Conservation (phyloP, 2,888 invertebrate genomes). For the Parnassius orleans region DNA sequence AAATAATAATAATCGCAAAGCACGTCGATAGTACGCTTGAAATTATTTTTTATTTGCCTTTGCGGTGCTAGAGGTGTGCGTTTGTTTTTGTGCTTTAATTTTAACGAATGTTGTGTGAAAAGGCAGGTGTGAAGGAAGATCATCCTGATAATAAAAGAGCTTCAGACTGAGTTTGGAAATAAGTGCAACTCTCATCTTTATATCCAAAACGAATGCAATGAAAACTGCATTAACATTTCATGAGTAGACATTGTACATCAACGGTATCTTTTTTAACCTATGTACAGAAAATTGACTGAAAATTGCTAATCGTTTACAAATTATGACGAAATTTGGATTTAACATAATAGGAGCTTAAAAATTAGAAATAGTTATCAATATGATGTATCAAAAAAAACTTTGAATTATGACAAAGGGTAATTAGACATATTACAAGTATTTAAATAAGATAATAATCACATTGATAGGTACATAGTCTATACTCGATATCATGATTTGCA, state of each 20-base stretch:
- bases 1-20: constrained; percentile 7
- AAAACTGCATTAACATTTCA: constrained; percentile 21
- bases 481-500: constrained; percentile 70
- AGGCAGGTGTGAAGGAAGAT: constrained; percentile 6
- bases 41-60: constrained; percentile 14
- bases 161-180: constrained; percentile 2
- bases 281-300: constrained; percentile 72
- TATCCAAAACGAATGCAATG: constrained; percentile 21
- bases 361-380: constrained; percentile 30
- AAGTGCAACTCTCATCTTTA: constrained; percentile 3
- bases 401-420: constrained; percentile 37
- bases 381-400: constrained; percentile 22
- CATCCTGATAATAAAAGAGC: not conserved
- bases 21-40: constrained; percentile 16
- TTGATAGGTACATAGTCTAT: constrained; percentile 72
- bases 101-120: constrained; percentile 1
- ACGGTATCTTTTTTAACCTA: constrained; percentile 58
- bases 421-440: constrained; percentile 46
- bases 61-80: not conserved
- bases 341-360: constrained; percentile 28
- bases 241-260: constrained; percentile 49
- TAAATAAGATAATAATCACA: constrained; percentile 68
- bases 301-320: constrained; percentile 62
- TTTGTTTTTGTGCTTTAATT: not conserved
- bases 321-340: constrained; percentile 32